Base-by-base conservation (phyloP, 2,113 vertebrate species). In the Phylloscopus trochiloides region DNA sequence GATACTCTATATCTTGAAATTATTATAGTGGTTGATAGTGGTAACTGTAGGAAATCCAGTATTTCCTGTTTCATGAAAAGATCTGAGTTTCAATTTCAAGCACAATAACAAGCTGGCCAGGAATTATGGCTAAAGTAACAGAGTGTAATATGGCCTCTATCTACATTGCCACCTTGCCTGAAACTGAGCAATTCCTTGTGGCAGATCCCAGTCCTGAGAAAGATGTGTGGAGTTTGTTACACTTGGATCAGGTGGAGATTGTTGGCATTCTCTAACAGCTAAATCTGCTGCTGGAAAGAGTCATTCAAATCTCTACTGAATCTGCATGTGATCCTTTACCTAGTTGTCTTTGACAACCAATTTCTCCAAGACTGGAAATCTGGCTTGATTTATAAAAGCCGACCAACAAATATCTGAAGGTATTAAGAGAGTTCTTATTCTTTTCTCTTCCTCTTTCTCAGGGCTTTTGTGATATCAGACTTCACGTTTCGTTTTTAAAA, bases 231-330 rank as follows among this genome's bases (percentile, higher is more conserved):
- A 16, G 3, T 90, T 88, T 47, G 3, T 55, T 84, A 55, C 0
- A 0, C 17, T 40, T 17, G 10, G 16, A 10, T 45, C 12, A 52
- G 21, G 5, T 20, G 6, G 12, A 82, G 28, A 57, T 7, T 0
- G 0, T 6, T 68, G 55, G 5, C 4, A 14, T 50, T 32, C 25
- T 25, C 5, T 61, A 47, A 47, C 25, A 84, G 17, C 9, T 84
- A 55, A 62, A 61, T 73, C 29, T 88, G 14, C 50, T 48, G 12
- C 17, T 40, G 40, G 40, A n/a, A 38, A 32, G 17, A 12, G 11
- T 47, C 14, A 42, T 48, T 84, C 19, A 58, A 3, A 51, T 63
- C 32, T 34, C 40, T 62, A 8, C 7, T 71, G 50, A 73, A 47
- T 43, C 4, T 24, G 26, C 7, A 9, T 14, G 8, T 58, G 19